Evolutionary conservation across 2,113 vertebrate species (phyloP).

Genomic region (Opisthocomus hoazin): DNA sequence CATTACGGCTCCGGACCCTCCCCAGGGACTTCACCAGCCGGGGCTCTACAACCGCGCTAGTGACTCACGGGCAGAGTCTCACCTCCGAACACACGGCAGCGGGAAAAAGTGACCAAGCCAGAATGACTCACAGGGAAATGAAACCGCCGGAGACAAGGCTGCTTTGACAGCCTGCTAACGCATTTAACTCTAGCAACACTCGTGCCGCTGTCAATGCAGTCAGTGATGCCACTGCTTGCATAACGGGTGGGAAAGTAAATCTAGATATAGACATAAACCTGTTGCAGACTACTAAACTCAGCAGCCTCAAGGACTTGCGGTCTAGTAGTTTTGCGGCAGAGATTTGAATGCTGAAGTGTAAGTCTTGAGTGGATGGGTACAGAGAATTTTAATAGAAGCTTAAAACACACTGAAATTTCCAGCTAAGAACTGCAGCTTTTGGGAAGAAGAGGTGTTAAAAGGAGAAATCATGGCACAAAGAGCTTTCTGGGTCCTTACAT

Average conservation of each 20-base stretch:
- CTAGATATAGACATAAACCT: background rate
- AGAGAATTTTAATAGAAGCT: background rate
- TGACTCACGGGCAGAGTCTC: background rate
- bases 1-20: background rate
- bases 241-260: background rate
- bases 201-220: background rate
- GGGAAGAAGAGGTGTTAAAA: background rate
- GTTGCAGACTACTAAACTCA: background rate
- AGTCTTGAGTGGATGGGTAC: background rate
- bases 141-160: background rate
- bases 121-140: background rate
- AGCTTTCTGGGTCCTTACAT: background rate
- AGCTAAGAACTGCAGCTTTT: background rate
- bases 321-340: background rate
- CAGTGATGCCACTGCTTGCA: background rate
- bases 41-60: background rate
- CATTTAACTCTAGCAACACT: background rate
- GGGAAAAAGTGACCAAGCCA: conserved; percentile 18
- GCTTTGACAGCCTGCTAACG: background rate
- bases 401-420: background rate
- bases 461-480: background rate
- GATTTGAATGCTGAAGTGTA: background rate
- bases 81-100: background rate
- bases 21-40: background rate
- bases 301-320: background rate